Evolutionary conservation across 92 coral and sea anemone species (phyloP), one percentile per base, ranked within the genome.

Genomic region (Montipora capitata): DNA sequence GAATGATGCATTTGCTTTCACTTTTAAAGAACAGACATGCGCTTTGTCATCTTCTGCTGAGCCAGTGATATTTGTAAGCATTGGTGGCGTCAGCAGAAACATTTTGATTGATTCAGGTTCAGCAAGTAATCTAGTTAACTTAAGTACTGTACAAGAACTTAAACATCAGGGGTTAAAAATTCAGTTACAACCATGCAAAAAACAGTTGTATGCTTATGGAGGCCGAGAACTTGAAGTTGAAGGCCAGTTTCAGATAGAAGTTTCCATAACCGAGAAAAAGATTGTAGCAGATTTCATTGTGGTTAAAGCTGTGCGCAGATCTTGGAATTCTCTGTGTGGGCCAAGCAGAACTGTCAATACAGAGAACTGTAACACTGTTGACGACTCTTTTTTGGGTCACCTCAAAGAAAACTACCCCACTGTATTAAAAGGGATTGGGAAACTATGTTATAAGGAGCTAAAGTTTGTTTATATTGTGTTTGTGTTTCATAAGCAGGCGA

Each of bases 91-190:
- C 56, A 65, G 76, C 42, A 92, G 77, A 77, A 87, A 80, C 39
- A 73, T 80, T 71, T 87, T 89, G 45, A 79, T 81, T 74, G 94
- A 90, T 83, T 93, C 92, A 40, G 96, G 96, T 67, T 93, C 94
- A 39, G 96, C 77, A 82, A 87, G 90, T 56, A 93, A 93, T 76
- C 90, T 82, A 63, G 80, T 92, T 41, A 79, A 79, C 58, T 51
- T 45, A 39, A 59, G 66, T 40, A 80, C 71, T 17, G 72, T 69
- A 58, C 17, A 87, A 62, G 88, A 87, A 59, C 65, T 68, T 62
- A 49, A 58, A 35, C 68, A 76, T 62, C 72, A 59, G 12, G 94
- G 92, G 56, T 20, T 92, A 45, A 72, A 82, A 35, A 78, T 81
- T 72, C 79, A 75, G 15, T 75, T 92, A 49, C 38, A 79, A 35